Evolutionary conservation across 2,888 invertebrate species (phyloP), one percentile per base, ranked within the genome.

Genomic region (Cylloceria caligata): DNA sequence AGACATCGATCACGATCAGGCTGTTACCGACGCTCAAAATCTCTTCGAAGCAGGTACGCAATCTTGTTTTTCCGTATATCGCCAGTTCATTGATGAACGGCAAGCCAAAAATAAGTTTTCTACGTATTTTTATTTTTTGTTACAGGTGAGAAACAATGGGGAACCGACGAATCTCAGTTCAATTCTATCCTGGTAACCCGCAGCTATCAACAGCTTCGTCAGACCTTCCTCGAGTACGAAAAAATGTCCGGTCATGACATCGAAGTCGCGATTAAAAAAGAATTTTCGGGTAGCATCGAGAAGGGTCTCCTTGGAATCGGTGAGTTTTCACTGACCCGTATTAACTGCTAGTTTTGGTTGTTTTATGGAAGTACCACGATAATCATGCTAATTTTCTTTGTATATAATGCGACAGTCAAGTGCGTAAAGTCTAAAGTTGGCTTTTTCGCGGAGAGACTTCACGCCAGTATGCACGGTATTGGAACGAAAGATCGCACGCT

Each of bases 401-500:
- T 21, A 49, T 67, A 13, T 45, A 11, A 4, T 64, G 75, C 71
- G 13, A 79, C 92, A 97, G 97, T 97, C 9, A 97, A 97, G 93
- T 97, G 97, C 93, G 97, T 97, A 36, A 97, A 97, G 93, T 97
- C 97, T 92, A 97, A 97, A 93, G 97, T 97, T 65, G 97, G 96
- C 64, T 98, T 97, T 94, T 98, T 98, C 93, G 98, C 98, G 47
- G 97, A 98, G 93, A 96, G 98, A 87, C 94, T 99, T 52, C 96
- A 98, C 93, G 96, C 97, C 84, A 96, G 97, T 86, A 98, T 99
- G 98, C 96, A 97, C 93, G 98, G 99, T 60, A 89, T 97, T 89
- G 97, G 96, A 57, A 98, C 98, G 84, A 97, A 97, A 91, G 98
- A 99, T 93, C 96, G 97, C 92, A 97, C 98, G 81, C 94, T 99